Evolutionary conservation across 64 coral and sea anemone species (phyloP).

Genomic region (Porites australiensis): DNA sequence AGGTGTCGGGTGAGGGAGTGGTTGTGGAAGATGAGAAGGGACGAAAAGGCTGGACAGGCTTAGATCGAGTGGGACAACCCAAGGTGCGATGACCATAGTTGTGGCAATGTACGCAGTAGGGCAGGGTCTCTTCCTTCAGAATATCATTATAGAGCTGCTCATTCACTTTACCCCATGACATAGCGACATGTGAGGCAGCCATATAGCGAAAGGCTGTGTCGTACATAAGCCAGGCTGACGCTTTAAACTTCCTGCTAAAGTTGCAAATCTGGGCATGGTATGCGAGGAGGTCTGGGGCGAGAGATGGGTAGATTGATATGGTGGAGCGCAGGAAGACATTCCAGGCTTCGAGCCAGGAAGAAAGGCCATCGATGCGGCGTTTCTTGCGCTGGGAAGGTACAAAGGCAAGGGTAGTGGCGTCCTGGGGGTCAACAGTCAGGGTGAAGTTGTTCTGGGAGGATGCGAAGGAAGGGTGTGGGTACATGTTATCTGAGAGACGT

Average conservation of each 20-base stretch:
- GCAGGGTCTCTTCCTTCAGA: background rate
- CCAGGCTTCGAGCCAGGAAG: background rate
- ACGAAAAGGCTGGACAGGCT: background rate
- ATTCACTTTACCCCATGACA: background rate
- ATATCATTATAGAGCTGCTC: background rate
- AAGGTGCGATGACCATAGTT: background rate
- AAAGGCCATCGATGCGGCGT: background rate
- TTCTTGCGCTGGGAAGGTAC: background rate
- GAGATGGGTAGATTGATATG: background rate
- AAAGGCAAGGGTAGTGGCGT: background rate
- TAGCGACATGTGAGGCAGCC: background rate
- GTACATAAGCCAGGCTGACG: conserved; percentile 3
- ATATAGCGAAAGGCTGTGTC: background rate
- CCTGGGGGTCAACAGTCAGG: background rate
- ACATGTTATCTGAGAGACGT: background rate
- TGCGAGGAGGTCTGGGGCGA: conserved; percentile 3
- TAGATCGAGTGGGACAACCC: background rate
- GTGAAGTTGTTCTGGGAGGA: background rate
- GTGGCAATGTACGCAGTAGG: background rate
- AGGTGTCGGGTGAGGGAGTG: background rate
- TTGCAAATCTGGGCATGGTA: background rate
- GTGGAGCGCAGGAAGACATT: background rate
- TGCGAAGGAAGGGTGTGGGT: background rate
- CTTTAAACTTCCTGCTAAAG: background rate
- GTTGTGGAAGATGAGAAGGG: background rate